These are phyloP conservation scores for Noctua fimbriata DNA, from an alignment of 2,888 invertebrate genomes.

Conservation along the genomic window DNA sequence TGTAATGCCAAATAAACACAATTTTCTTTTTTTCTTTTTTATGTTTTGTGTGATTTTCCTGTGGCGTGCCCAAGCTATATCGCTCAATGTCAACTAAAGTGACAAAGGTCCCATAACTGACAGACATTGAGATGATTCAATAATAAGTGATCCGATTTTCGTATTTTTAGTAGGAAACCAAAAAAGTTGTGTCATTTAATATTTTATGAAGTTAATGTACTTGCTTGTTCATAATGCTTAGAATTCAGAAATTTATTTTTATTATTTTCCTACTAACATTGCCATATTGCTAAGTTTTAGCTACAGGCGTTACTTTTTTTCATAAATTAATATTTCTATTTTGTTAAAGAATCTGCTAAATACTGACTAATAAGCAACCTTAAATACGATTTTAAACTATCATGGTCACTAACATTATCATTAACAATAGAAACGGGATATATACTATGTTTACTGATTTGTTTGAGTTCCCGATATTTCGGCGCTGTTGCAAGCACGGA, in stretches of 20 bases:
- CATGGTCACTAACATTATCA: no score
- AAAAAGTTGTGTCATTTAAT: background rate
- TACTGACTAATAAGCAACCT: background rate
- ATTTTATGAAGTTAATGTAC: background rate
- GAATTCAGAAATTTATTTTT: background rate
- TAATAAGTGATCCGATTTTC: conserved; percentile 15
- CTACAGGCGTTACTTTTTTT: background rate
- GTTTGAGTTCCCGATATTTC: no score
- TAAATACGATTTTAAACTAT: no score
- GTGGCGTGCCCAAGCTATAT: background rate
- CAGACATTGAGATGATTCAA: conserved; percentile 18
- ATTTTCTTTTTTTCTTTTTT: background rate
- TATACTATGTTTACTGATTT: no score
- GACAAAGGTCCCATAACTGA: background rate
- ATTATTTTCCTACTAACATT: background rate
- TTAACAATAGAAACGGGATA: no score
- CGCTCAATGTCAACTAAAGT: conserved; percentile 10
- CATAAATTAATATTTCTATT: no score
- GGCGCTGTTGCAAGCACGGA: no score
- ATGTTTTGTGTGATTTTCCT: background rate
- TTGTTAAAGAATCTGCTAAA: background rate
- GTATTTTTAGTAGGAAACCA: background rate
- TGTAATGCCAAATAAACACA: no score
- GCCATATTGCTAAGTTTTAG: background rate
- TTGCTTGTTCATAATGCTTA: background rate